phyloP scores from a whole-genome alignment of 2,113 vertebrate genomes.

The Acrocephalus kingi region DNA sequence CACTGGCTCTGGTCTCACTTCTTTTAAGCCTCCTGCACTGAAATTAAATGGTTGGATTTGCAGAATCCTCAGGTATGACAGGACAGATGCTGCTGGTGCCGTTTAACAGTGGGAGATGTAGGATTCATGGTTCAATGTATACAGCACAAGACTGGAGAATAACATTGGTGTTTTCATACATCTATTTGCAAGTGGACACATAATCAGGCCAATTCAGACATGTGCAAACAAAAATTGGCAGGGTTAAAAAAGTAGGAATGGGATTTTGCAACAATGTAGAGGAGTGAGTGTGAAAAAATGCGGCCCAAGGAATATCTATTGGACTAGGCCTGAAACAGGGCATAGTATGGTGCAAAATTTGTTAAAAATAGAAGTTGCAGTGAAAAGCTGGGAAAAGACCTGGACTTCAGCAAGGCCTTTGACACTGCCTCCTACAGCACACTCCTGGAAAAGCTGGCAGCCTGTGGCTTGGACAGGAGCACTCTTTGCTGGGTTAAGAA shows the following conservation, averaged over 20 bases:
- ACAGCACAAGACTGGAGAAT: accelerated
- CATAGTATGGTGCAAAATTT: background rate
- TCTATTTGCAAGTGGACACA: background rate
- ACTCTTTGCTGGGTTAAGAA: background rate
- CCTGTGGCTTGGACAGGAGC: accelerated
- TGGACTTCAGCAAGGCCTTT: background rate
- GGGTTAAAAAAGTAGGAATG: background rate
- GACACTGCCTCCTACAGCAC: background rate
- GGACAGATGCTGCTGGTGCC: background rate
- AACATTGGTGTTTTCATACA: background rate
- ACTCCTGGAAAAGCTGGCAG: background rate
- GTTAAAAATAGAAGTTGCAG: background rate
- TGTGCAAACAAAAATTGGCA: accelerated
- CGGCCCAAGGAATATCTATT: background rate
- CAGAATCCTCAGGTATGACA: background rate
- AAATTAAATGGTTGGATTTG: background rate
- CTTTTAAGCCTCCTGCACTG: background rate
- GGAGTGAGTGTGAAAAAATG: background rate
- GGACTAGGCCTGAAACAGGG: background rate
- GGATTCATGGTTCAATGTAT: background rate
- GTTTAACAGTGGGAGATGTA: accelerated
- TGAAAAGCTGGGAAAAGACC: background rate
- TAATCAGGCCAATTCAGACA: background rate
- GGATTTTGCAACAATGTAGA: background rate
- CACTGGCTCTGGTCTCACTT: background rate